A percentile compares a stretch with the other conserved stretches of the same genome.
Evolutionary conservation across 2,113 vertebrate genomes (phyloP).

Genomic region (Stigmatopora nigra): DNA sequence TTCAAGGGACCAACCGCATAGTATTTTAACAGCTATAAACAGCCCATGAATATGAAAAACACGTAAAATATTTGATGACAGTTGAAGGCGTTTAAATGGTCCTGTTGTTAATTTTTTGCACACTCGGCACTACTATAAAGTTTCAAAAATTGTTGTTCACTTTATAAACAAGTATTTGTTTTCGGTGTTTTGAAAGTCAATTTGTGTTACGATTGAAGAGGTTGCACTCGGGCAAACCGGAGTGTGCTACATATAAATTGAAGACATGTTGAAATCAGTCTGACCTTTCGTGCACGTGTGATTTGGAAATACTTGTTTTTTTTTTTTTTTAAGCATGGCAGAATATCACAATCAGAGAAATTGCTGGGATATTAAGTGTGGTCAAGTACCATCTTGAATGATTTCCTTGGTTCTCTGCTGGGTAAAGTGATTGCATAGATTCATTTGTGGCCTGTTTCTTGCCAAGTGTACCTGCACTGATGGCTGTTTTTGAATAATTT

Average conservation of each 20-base stretch:
- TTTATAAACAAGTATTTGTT: slow-evolving; percentile 20
- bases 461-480: slow-evolving; percentile 38
- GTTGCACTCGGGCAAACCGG: slow-evolving; percentile 4
- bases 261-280: slow-evolving; percentile 46
- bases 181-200: background rate
- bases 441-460: slow-evolving; percentile 30
- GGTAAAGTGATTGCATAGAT: slow-evolving; percentile 58
- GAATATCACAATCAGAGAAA: slow-evolving; percentile 61
- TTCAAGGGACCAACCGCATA: background rate
- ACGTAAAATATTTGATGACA: slow-evolving; percentile 4
- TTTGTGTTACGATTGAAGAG: slow-evolving; percentile 10
- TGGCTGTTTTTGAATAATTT: slow-evolving; percentile 34
- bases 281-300: slow-evolving; percentile 18
- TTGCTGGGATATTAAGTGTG: slow-evolving; percentile 41
- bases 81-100: slow-evolving; percentile 10
- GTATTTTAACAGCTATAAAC: slow-evolving; percentile 4
- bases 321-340: slow-evolving; percentile 59
- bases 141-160: slow-evolving; percentile 11
- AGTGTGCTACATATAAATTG: slow-evolving; percentile 17
- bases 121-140: slow-evolving; percentile 8
- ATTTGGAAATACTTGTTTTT: slow-evolving; percentile 45
- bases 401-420: slow-evolving; percentile 43
- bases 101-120: slow-evolving; percentile 19
- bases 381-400: slow-evolving; percentile 58
- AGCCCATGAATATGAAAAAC: slow-evolving; percentile 3